A percentile compares a stretch with the other conserved stretches of the same genome.
phyloP scores from a whole-genome alignment of 2,113 vertebrate species.

The Pogonocichla stellata region DNA sequence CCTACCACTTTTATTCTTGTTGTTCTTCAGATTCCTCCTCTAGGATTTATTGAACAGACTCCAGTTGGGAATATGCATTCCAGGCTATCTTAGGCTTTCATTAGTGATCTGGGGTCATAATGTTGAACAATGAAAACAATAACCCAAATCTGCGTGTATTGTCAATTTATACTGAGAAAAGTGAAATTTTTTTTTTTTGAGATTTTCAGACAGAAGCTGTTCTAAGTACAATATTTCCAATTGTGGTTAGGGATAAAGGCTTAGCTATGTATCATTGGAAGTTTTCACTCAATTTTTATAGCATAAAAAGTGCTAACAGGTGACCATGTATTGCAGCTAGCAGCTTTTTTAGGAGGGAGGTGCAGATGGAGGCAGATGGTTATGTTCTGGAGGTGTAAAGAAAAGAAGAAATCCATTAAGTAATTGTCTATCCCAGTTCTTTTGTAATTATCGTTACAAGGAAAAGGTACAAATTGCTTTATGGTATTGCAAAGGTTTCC shows the following conservation, averaged over 20 bases:
- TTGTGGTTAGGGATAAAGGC: not conserved
- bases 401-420: not conserved
- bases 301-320: not conserved
- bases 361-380: not conserved
- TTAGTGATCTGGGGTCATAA: not conserved
- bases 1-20: not conserved
- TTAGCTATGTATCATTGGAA: not conserved
- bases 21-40: not conserved
- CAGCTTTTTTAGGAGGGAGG: fast-evolving
- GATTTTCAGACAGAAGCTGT: not conserved
- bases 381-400: not conserved
- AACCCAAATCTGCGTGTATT: not conserved
- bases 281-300: not conserved
- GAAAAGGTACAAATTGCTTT: not conserved
- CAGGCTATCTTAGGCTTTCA: not conserved
- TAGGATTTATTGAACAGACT: not conserved
- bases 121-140: not conserved
- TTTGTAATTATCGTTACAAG: not conserved
- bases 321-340: not conserved
- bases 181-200: not conserved
- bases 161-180: not conserved
- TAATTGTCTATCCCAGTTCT: not conserved
- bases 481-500: not conserved
- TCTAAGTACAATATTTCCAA: not conserved
- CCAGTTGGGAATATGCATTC: not conserved